phyloP scores from a whole-genome alignment of 2,888 invertebrate genomes.

The Platycheirus rosarum region DNA sequence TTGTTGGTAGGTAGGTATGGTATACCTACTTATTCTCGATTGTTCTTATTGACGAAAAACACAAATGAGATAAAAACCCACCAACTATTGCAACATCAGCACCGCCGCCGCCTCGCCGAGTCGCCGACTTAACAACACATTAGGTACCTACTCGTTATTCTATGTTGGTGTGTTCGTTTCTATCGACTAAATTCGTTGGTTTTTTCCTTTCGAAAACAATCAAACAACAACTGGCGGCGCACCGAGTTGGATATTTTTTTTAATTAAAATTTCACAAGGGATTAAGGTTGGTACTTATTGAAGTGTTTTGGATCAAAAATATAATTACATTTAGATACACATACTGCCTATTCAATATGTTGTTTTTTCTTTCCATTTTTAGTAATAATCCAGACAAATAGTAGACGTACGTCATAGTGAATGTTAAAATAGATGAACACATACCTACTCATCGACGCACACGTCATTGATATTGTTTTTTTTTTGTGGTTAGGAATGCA shows the following conservation, averaged over 20 bases:
- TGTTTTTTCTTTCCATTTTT: neutral
- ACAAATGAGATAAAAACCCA: neutral
- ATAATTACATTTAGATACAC: too few relatives aligned
- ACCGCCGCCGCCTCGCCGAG: too few relatives aligned
- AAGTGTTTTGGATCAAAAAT: neutral
- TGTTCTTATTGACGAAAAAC: neutral
- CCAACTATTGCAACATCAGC: constrained; percentile 35
- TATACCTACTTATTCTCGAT: neutral
- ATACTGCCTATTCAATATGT: too few relatives aligned
- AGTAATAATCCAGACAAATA: constrained; percentile 5
- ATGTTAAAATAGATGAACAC: constrained; percentile 2
- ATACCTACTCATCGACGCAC: neutral
- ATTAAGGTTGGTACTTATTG: too few relatives aligned
- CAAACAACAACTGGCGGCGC: too few relatives aligned
- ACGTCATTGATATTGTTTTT: neutral
- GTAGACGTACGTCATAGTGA: constrained; percentile 1
- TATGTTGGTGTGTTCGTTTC: neutral
- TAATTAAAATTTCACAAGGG: too few relatives aligned
- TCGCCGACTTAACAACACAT: too few relatives aligned
- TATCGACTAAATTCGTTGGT: constrained; percentile 1
- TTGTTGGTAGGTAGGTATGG: neutral
- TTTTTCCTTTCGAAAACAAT: neutral
- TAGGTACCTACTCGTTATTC: too few relatives aligned
- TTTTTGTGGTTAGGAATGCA: neutral
- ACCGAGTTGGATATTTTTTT: too few relatives aligned